Conservation (phyloP, 2,797 vertebrate genomes). For the Notolabrus celidotus region DNA sequence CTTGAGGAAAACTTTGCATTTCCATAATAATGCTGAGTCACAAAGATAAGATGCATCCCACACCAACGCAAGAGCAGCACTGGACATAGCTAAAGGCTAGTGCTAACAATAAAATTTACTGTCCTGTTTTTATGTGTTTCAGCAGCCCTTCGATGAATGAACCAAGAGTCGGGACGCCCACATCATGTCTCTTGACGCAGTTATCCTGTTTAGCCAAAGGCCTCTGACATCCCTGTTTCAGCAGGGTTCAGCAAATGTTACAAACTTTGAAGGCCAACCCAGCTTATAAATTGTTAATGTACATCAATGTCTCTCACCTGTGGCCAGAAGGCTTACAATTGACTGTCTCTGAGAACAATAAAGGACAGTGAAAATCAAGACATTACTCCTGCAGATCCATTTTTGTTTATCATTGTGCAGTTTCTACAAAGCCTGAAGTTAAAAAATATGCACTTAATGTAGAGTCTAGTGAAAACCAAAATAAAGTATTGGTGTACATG, state of each 20-base stretch:
- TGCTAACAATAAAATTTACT: neutral
- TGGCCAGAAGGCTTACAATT: conserved; percentile 15
- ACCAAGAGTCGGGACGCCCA: neutral
- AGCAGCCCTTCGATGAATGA: conserved; percentile 5
- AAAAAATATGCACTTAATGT: too few relatives aligned
- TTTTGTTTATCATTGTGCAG: too few relatives aligned
- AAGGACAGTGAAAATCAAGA: neutral
- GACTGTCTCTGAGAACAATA: neutral
- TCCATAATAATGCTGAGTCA: neutral
- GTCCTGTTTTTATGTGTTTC: conserved; percentile 18
- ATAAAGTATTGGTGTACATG: neutral
- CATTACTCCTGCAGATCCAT: neutral
- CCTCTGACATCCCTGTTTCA: conserved; percentile 11
- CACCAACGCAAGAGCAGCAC: neutral
- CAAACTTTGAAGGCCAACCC: conserved; percentile 36
- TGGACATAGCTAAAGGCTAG: conserved; percentile 13
- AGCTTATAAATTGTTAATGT: conserved; percentile 20
- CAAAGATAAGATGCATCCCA: conserved; percentile 12
- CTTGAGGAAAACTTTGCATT: neutral
- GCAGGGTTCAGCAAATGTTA: conserved; percentile 3
- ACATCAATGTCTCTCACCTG: conserved; percentile 37
- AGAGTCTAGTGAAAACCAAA: neutral
- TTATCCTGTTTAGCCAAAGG: conserved; percentile 19
- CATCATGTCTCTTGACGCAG: conserved; percentile 1
- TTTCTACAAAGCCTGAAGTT: too few relatives aligned